Percentiles rank a stretch among this genome's conserved stretches.
phyloP scores from a whole-genome alignment of 2,888 invertebrate genomes.

The Gymnocheta viridis region DNA sequence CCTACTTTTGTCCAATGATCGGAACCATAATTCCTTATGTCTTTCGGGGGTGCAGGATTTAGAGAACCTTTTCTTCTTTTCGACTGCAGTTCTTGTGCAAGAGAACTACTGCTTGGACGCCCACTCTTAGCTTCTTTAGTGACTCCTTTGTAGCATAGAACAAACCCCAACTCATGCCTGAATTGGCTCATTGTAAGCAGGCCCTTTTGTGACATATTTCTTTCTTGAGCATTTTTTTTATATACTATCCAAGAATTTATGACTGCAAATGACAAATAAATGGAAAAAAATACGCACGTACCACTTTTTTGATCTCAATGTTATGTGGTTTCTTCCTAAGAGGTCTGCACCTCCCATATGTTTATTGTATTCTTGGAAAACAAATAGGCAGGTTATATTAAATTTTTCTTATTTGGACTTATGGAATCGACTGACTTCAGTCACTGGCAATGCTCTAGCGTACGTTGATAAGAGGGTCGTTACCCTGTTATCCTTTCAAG shows the following conservation, averaged over 20 bases:
- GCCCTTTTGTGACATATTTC: constrained; percentile 12
- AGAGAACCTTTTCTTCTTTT: too few species aligned
- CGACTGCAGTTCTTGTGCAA: too few species aligned
- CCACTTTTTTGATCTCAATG: constrained; percentile 38
- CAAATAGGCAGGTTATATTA: constrained; percentile 20
- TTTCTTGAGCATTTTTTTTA: constrained; percentile 45
- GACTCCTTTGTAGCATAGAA: constrained; percentile 22
- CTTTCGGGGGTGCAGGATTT: too few species aligned
- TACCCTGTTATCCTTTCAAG: constrained; percentile 36
- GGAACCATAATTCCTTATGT: too few species aligned
- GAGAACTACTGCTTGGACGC: constrained; percentile 11
- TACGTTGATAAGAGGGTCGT: constrained; percentile 36
- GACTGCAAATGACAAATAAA: constrained; percentile 33
- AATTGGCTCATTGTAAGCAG: constrained; percentile 49
- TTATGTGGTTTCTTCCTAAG: constrained; percentile 36
- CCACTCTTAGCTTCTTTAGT: constrained; percentile 18
- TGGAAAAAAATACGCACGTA: constrained; percentile 45
- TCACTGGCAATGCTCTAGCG: constrained; percentile 25
- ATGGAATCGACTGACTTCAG: constrained; percentile 34
- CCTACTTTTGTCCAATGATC: too few species aligned
- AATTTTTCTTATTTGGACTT: constrained; percentile 30
- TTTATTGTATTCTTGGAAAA: constrained; percentile 20
- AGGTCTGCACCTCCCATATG: constrained; percentile 24
- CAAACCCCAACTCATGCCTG: constrained; percentile 43
- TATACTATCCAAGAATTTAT: constrained; percentile 41